Conservation (phyloP, 2,113 vertebrate genomes). For the Alouatta palliata region DNA sequence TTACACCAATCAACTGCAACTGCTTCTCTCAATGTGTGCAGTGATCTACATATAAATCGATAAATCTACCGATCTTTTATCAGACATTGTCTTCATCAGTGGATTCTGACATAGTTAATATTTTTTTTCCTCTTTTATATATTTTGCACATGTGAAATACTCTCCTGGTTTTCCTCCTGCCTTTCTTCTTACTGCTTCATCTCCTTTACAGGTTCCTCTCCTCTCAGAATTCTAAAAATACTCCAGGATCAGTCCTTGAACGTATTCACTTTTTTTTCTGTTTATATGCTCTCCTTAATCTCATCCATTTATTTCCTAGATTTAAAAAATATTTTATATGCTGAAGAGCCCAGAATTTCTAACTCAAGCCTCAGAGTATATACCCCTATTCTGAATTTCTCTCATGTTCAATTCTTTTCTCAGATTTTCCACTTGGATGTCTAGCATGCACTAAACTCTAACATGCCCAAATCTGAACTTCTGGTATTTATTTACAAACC, state of each 20-base stretch:
- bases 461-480: not conserved
- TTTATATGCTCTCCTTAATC: not conserved
- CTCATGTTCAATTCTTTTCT: not conserved
- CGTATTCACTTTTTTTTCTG: not conserved
- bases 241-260: not conserved
- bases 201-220: not conserved
- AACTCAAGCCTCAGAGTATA: not conserved
- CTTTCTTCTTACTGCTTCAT: not conserved
- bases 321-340: not conserved
- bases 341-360: not conserved
- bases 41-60: not conserved
- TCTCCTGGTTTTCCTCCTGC: not conserved
- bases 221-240: not conserved
- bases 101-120: not conserved
- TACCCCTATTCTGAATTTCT: not conserved
- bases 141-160: not conserved
- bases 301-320: not conserved
- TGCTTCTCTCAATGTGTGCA: not conserved
- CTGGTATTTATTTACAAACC: not conserved
- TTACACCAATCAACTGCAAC: not conserved
- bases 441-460: not conserved
- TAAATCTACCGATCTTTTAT: not conserved
- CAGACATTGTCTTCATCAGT: not conserved
- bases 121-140: not conserved
- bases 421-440: not conserved